Conservation (phyloP, 1,140 invertebrate species). For the silkworm (Bombyx mori) region DNA sequence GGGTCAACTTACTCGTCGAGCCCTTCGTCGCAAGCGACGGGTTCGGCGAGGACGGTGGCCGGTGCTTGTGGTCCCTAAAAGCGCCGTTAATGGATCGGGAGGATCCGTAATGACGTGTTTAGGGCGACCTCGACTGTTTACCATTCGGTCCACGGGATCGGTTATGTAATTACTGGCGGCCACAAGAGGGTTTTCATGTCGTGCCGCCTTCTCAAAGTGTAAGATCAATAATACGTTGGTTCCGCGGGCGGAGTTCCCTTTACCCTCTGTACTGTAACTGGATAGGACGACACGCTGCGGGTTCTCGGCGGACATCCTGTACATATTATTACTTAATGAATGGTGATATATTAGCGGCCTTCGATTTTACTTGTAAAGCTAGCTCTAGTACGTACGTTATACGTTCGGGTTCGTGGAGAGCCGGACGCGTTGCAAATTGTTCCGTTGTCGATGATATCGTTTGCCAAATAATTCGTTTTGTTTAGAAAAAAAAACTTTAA, state of each 20-base stretch:
- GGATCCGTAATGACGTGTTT: too few species aligned
- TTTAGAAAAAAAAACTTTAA: neutral
- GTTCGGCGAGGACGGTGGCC: too few species aligned
- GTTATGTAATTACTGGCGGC: too few species aligned
- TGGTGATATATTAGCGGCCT: conserved; percentile 70
- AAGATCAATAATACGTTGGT: too few species aligned
- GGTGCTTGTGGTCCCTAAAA: too few species aligned
- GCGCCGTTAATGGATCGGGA: too few species aligned
- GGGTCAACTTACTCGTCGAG: too few species aligned
- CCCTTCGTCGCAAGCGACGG: too few species aligned
- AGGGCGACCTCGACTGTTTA: too few species aligned
- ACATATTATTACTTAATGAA: conserved; percentile 64
- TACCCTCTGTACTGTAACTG: conserved; percentile 28
- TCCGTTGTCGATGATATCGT: conserved; percentile 22
- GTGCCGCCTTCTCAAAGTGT: too few species aligned
- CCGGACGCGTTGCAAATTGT: conserved; percentile 26
- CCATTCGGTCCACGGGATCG: too few species aligned
- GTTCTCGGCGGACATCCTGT: conserved; percentile 19
- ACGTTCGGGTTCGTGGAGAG: conserved; percentile 18
- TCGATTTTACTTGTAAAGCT: conserved; percentile 69
- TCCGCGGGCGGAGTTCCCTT: conserved; percentile 1
- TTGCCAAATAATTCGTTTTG: conserved; percentile 59
- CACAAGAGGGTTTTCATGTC: too few species aligned
- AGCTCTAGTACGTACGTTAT: conserved; percentile 48
- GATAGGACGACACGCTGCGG: conserved; percentile 17